Percentiles rank a stretch among this genome's conserved stretches.
phyloP scores from a whole-genome alignment of 2,113 vertebrate species.

The Macrotis lagotis region DNA sequence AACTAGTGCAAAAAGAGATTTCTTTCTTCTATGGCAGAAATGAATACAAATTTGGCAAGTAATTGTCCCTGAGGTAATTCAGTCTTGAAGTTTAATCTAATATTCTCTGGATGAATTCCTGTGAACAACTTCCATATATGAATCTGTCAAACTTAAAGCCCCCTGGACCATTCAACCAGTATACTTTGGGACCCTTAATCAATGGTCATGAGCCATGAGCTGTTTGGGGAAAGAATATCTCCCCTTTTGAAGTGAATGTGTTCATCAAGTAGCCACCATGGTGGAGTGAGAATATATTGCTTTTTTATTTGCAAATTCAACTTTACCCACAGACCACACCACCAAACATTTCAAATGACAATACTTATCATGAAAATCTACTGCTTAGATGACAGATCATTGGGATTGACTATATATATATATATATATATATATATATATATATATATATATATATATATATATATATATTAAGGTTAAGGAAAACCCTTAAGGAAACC shows the following conservation, averaged over 20 bases:
- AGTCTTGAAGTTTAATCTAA: neutral
- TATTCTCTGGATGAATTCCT: neutral
- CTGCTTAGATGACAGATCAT: neutral
- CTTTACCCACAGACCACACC: neutral
- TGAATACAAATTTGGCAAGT: neutral
- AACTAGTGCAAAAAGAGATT: neutral
- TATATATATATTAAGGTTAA: too few relatives aligned
- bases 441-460: too few relatives aligned
- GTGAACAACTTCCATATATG: too few relatives aligned
- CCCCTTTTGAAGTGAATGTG: neutral
- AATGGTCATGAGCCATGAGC: neutral
- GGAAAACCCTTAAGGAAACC: neutral
- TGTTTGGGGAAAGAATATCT: neutral
- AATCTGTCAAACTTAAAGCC: neutral
- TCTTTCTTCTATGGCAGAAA: conserved; percentile 23
- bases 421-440: too few relatives aligned
- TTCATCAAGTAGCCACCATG: neutral
- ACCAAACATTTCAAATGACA: neutral
- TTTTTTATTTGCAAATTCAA: neutral
- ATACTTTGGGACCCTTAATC: neutral
- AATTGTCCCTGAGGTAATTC: neutral
- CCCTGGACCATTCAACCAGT: neutral
- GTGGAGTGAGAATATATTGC: neutral
- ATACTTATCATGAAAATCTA: neutral
- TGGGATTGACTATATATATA: neutral